phyloP scores from a whole-genome alignment of 2,797 vertebrate genomes.

The Micropoecilia bifurca region DNA sequence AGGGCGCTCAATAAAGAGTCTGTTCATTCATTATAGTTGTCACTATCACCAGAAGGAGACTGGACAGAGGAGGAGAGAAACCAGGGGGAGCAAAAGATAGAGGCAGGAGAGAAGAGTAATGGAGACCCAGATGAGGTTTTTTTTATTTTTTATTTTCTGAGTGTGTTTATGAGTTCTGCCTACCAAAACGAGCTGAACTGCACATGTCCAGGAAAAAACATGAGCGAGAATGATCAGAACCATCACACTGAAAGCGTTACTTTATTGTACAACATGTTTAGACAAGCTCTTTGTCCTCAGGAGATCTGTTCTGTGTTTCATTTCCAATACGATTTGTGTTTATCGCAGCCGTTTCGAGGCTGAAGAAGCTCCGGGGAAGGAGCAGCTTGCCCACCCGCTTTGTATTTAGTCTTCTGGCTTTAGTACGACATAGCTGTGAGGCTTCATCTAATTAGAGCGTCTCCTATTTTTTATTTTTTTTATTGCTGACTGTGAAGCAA shows the following conservation, averaged over 20 bases:
- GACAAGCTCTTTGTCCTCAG: slow-evolving; percentile 55
- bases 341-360: slow-evolving; percentile 39
- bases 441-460: slow-evolving; percentile 30
- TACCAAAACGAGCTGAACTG: slow-evolving; percentile 28
- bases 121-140: slow-evolving; percentile 14
- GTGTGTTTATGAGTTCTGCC: slow-evolving; percentile 48
- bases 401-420: slow-evolving; percentile 20
- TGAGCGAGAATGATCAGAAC: slow-evolving; percentile 44
- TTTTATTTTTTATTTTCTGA: slow-evolving; percentile 16
- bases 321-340: slow-evolving; percentile 54
- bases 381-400: slow-evolving; percentile 2
- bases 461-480: neutral
- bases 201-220: slow-evolving; percentile 60
- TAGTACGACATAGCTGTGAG: slow-evolving; percentile 1
- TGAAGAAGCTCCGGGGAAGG: slow-evolving; percentile 4
- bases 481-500: slow-evolving; percentile 15
- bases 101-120: slow-evolving; percentile 15
- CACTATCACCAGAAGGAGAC: slow-evolving; percentile 41
- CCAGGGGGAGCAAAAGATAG: slow-evolving; percentile 11
- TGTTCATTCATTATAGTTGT: slow-evolving; percentile 62
- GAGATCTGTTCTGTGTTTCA: slow-evolving; percentile 45
- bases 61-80: slow-evolving; percentile 24
- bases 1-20: slow-evolving; percentile 49
- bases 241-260: slow-evolving; percentile 53
- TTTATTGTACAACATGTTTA: slow-evolving; percentile 67